Conservation (phyloP, 2,113 vertebrate species). For the Pipra filicauda region DNA sequence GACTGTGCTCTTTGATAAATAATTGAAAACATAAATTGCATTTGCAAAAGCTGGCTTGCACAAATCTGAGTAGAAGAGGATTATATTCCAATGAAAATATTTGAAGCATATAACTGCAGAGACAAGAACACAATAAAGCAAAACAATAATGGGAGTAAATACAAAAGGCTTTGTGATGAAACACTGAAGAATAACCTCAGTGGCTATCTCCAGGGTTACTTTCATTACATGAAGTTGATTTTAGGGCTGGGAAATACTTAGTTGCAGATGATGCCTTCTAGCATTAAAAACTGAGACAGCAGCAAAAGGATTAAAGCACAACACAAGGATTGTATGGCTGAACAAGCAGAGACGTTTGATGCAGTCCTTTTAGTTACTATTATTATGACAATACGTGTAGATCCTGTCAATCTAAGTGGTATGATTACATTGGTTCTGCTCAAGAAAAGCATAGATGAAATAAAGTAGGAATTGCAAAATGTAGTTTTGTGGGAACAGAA, state of each 20-base stretch:
- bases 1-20: constrained; percentile 8
- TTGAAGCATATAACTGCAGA: background rate
- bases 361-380: background rate
- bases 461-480: background rate
- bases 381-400: background rate
- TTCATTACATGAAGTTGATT: background rate
- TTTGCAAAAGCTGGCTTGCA: background rate
- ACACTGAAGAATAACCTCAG: background rate
- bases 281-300: background rate
- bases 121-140: constrained; percentile 19
- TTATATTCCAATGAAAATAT: constrained; percentile 31
- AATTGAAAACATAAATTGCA: constrained; percentile 51
- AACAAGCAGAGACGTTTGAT: background rate
- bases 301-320: background rate
- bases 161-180: constrained; percentile 21
- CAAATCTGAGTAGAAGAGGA: constrained; percentile 23
- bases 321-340: background rate
- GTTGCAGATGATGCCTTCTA: background rate
- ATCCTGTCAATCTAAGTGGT: background rate
- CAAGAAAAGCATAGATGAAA: background rate
- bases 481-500: background rate
- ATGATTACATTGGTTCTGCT: background rate
- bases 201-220: constrained; percentile 9
- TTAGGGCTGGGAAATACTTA: background rate
- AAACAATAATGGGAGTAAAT: constrained; percentile 13